Evolutionary conservation across 2,888 invertebrate species (phyloP), one percentile per base, ranked within the genome.

Genomic region (Campoplex nolae): DNA sequence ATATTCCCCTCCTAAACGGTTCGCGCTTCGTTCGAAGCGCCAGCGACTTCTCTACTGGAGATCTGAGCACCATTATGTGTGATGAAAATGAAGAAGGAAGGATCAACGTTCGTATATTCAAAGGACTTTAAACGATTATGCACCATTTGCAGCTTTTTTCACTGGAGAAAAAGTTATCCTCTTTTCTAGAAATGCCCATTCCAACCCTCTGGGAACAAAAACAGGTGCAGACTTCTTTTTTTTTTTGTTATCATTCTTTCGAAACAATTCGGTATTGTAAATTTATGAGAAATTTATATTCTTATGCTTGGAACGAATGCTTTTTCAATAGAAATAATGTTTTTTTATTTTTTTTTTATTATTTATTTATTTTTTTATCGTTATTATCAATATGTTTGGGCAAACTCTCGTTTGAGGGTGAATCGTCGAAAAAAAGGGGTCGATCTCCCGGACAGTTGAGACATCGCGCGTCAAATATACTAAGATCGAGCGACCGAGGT

Each of bases 1-100:
- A 42, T 70, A 38, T 38, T 48, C 28, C 28, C 38, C 38, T n/a
- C 65, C 62, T 48, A 81, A 85, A 85, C 77, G 77, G 42, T 51
- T 58, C 74, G 32, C 75, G 68, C 76, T 76, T 81, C n/a, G 62
- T 76, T 76, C 77, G 8, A 35, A 23, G 35, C 51, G 32, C 45
- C 45, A 67, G 13, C 23, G 23, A 78, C 48, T 78, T 68, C 38
- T 68, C 68, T n/a, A 4, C 32, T 45, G 54, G 23, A 28, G 16
- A 8, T 68, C 51, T 68, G 8, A 38, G 54, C 54, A 54, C 65
- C n/a, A 16, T 67, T 67, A 54, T 54, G 32, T 4, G 58, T 28
- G 28, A 62, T 76, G 35, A 38, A 68, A 68, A 68, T 67, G 67
- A 68, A 67, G 18, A 38, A 54, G 58, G 42, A 75, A 58, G 42